phyloP scores from a whole-genome alignment of 2,888 invertebrate genomes.

The Rhyacophila evoluta region DNA sequence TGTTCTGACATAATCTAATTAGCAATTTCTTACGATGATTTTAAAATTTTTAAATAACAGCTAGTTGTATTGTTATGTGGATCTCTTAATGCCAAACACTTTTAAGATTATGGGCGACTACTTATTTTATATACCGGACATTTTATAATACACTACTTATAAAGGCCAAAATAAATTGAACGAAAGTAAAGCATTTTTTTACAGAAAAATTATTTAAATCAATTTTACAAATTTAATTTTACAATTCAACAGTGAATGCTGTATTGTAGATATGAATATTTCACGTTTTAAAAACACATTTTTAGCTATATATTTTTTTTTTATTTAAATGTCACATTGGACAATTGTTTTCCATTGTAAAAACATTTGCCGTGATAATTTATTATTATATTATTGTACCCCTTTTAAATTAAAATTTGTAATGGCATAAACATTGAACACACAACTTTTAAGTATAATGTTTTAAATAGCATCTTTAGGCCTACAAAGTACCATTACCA shows the following conservation, averaged over 20 bases:
- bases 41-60: too few species aligned
- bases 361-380: background rate
- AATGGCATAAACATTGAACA: background rate
- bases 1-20: too few species aligned
- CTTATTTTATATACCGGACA: background rate
- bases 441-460: background rate
- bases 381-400: too few species aligned
- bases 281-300: slow-evolving; percentile 18
- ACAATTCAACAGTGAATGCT: background rate
- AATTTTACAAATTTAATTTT: background rate
- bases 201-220: background rate
- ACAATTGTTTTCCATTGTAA: background rate
- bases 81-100: too few species aligned
- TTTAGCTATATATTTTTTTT: background rate
- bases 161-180: background rate
- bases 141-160: background rate
- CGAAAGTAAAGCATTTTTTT: background rate
- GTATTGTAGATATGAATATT: slow-evolving; percentile 9
- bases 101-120: background rate
- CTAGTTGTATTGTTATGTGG: too few species aligned
- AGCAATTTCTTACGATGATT: too few species aligned
- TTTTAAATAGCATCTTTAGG: background rate
- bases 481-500: slow-evolving; percentile 14
- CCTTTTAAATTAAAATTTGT: background rate
- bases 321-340: background rate